Conservation (phyloP, 2,888 invertebrate species). For the Thereva nobilitata region DNA sequence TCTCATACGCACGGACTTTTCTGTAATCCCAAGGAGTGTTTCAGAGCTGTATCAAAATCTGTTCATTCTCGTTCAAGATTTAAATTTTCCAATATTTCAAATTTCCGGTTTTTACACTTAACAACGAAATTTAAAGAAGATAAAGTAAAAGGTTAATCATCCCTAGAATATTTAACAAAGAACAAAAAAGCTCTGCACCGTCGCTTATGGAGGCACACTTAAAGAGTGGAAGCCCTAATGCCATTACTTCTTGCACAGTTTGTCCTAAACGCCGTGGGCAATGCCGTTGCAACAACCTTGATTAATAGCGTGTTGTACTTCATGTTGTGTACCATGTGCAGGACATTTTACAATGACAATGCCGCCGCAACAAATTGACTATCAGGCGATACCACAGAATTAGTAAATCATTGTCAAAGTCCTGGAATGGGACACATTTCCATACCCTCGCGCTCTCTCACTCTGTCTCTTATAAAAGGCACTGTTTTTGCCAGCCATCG, state of each 20-base stretch:
- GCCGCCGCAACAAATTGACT: conserved; percentile 38
- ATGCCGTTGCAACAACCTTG: conserved; percentile 26
- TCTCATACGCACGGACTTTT: too few species aligned
- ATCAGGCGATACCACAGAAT: conserved; percentile 25
- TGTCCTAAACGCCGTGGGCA: background rate
- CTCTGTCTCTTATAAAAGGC: background rate
- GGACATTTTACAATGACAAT: conserved; percentile 13
- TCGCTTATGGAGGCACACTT: conserved; percentile 1
- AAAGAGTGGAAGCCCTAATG: conserved; percentile 8
- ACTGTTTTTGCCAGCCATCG: conserved; percentile 11
- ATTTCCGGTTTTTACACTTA: too few species aligned
- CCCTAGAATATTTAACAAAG: background rate
- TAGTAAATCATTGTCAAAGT: conserved; percentile 39
- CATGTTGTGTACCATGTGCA: conserved; percentile 22
- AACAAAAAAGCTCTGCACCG: background rate
- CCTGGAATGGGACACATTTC: conserved; percentile 13
- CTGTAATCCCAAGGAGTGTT: too few species aligned
- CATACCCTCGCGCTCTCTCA: background rate
- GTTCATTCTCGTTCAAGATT: too few species aligned
- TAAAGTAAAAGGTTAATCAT: too few species aligned
- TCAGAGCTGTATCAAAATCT: too few species aligned
- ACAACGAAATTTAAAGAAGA: too few species aligned
- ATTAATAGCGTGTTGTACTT: conserved; percentile 24
- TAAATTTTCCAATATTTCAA: too few species aligned
- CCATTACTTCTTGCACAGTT: background rate